Base-by-base conservation (phyloP, 1,140 invertebrate species). In the Polyergus mexicanus region DNA sequence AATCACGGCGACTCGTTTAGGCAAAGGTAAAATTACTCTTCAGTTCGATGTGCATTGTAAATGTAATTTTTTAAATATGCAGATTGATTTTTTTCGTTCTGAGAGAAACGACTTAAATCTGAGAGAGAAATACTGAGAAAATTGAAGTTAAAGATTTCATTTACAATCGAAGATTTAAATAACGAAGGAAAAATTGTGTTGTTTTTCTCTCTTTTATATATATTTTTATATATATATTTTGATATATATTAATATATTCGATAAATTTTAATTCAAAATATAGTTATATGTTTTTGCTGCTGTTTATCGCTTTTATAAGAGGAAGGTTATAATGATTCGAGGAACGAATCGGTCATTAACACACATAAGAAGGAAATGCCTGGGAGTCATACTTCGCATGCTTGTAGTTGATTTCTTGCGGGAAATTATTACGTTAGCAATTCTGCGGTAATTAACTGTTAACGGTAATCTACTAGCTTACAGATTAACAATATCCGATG, bases 391-490 rank as follows among this genome's bases (percentile, higher is more conserved):
- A 80, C 63, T 80, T 69, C 63, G 77, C 77, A 69, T 74, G 68
- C 78, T 74, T 83, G 68, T 83, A 83, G 68, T 83, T 83, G 54
- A 83, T 83, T 83, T 83, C 78, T 74, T 44, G 54, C 68, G 56
- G 19, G 68, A 74, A 83, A 83, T 41, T 83, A 83, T 83, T 83
- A 83, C 68, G 54, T 60, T 83, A 54, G 38, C 54, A 25, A 72
- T 62, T 72, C 68, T 69, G 54, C 66, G 62, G 47, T 72, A 72
- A 83, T 83, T 68, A 83, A 72, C 68, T 68, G 68, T 83, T 83
- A 72, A 81, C 51, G 54, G 25, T 72, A 60, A 83, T 72, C 54
- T 38, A 47, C 54, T 74, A 47, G 54, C 60, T 83, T 54, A 60
- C 71, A 56, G 35, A 81, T 81, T 0, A 32, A 35, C 54, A 71